phyloP scores from a whole-genome alignment of 1,140 invertebrate genomes.

The Maniola jurtina region DNA sequence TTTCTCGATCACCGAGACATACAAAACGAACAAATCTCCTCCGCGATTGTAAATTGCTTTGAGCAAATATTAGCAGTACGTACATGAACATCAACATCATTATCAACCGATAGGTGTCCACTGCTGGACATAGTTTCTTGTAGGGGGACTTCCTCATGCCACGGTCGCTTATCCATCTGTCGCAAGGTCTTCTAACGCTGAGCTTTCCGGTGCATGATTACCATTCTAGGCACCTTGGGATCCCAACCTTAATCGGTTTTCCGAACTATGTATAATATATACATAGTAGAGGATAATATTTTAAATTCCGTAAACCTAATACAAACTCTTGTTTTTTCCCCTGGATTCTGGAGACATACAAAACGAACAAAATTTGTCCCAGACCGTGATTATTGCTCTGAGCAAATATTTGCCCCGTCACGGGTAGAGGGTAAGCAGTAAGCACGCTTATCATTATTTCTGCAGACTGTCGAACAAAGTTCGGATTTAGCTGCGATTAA shows the following conservation, averaged over 20 bases:
- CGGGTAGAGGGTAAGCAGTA: slow-evolving; percentile 5
- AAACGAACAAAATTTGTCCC: slow-evolving; percentile 9
- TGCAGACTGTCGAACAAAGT: slow-evolving; percentile 8
- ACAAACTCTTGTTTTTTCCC: not conserved
- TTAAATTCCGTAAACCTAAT: not conserved
- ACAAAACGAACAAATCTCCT: slow-evolving; percentile 7
- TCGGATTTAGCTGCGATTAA: slow-evolving; percentile 1
- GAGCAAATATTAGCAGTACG: slow-evolving; percentile 21
- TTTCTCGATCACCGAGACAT: not conserved
- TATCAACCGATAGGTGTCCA: no score
- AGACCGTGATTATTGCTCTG: slow-evolving; percentile 18
- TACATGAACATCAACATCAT: not conserved
- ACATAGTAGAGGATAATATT: not conserved
- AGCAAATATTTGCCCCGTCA: slow-evolving; percentile 22
- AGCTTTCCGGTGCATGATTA: no score
- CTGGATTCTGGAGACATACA: slow-evolving; percentile 1
- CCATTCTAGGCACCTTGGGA: no score
- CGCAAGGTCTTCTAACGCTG: no score
- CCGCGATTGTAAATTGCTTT: slow-evolving; percentile 15
- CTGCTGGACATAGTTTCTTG: no score
- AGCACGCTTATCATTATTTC: slow-evolving; percentile 20
- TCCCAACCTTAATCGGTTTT: no score
- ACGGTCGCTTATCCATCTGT: no score
- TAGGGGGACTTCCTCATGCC: no score
- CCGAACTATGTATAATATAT: no score